Percentiles rank a stretch among this genome's conserved stretches.
These are phyloP conservation scores for Drosophila watanabei DNA, from an alignment of 1,140 invertebrate species.

Conservation along the genomic window DNA sequence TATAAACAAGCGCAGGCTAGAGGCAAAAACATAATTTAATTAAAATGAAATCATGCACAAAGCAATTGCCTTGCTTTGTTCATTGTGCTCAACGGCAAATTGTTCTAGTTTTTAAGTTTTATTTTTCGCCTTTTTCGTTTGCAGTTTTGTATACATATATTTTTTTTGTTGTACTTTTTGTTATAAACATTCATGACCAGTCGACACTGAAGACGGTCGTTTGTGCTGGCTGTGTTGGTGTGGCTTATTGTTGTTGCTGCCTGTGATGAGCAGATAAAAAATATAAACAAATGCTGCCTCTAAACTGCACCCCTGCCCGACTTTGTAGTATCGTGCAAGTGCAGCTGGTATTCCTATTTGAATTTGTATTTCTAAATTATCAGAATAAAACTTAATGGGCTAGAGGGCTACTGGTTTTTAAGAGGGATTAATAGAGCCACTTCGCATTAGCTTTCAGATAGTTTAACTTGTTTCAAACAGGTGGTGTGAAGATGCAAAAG, in stretches of 20 bases:
- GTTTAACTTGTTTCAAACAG: not conserved
- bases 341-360: slow-evolving; percentile 23
- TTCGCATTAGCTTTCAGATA: not conserved
- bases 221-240: slow-evolving; percentile 36
- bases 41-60: slow-evolving; percentile 84
- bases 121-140: slow-evolving; percentile 42
- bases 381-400: slow-evolving; percentile 15
- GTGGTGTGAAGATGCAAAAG: too few relatives aligned
- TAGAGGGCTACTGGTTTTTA: slow-evolving; percentile 2
- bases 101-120: slow-evolving; percentile 76
- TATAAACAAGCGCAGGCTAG: slow-evolving; percentile 63
- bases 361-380: slow-evolving; percentile 22
- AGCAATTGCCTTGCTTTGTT: slow-evolving; percentile 82
- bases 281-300: slow-evolving; percentile 31
- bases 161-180: slow-evolving; percentile 47
- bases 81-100: slow-evolving; percentile 76
- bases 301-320: slow-evolving; percentile 16
- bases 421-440: slow-evolving; percentile 7
- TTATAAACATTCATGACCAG: slow-evolving; percentile 75
- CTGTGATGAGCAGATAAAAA: slow-evolving; percentile 47
- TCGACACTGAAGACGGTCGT: slow-evolving; percentile 74
- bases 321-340: slow-evolving; percentile 9
- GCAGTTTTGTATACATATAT: slow-evolving; percentile 48
- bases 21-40: slow-evolving; percentile 81
- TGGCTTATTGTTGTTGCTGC: slow-evolving; percentile 37